A percentile compares a stretch with the other conserved stretches of the same genome.
phyloP scores from a whole-genome alignment of 2,797 vertebrate genomes.

The Acrocephalus scirpaceus region DNA sequence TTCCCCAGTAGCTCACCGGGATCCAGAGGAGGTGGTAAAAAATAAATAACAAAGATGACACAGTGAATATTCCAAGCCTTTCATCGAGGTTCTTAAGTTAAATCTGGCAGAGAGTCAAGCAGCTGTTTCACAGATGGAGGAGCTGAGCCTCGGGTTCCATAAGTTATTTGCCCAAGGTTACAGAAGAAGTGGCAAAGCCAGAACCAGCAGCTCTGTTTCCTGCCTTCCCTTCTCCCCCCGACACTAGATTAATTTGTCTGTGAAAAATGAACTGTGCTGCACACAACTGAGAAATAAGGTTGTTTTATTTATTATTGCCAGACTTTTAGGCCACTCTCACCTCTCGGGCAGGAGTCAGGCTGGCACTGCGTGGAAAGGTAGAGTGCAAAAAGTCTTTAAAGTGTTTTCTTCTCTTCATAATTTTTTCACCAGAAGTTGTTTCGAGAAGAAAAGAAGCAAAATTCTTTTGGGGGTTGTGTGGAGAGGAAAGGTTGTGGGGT shows the following conservation, averaged over 20 bases:
- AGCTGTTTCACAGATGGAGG: constrained; percentile 49
- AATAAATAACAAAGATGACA: constrained; percentile 34
- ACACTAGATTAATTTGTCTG: background rate
- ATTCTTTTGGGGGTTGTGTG: background rate
- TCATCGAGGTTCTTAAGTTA: constrained; percentile 22
- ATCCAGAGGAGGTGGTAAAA: background rate
- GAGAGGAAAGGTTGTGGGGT: background rate
- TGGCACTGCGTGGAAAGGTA: background rate
- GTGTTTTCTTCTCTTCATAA: background rate
- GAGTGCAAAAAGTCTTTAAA: background rate
- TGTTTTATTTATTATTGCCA: background rate
- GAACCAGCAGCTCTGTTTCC: background rate
- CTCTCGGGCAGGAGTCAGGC: background rate
- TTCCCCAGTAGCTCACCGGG: constrained; percentile 18
- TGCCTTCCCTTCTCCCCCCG: background rate
- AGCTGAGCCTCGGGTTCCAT: background rate
- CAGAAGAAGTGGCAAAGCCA: background rate
- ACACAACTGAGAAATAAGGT: background rate
- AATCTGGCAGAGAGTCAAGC: constrained; percentile 34
- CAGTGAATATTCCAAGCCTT: background rate
- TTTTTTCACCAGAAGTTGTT: background rate
- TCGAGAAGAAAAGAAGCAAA: background rate
- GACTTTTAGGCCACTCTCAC: background rate
- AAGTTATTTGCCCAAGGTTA: constrained; percentile 31
- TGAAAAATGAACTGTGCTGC: background rate